Percentiles rank a stretch among this genome's conserved stretches.
Evolutionary conservation across 2,888 invertebrate genomes (phyloP).

Genomic region (Sesamia inferens): DNA sequence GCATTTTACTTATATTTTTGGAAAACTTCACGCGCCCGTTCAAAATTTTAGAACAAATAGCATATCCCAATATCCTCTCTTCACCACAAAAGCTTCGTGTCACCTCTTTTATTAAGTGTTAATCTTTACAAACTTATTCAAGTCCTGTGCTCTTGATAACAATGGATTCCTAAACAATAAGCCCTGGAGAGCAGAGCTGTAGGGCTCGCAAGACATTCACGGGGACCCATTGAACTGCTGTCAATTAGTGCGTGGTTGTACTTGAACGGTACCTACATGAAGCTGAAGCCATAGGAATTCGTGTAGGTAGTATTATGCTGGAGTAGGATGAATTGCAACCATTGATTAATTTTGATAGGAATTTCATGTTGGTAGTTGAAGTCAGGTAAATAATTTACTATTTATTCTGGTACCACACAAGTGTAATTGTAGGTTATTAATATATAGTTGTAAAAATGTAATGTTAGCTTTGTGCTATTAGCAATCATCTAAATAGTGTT

Average conservation of each 20-base stretch:
- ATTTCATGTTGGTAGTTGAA: background rate
- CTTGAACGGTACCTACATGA: slow-evolving; percentile 15
- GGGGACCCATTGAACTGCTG: slow-evolving; percentile 43
- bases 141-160: slow-evolving; percentile 32
- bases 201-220: slow-evolving; percentile 32
- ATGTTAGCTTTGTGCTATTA: no score
- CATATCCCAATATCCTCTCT: background rate
- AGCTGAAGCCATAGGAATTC: background rate
- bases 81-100: slow-evolving; percentile 5
- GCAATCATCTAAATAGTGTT: no score
- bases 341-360: background rate
- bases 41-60: slow-evolving; percentile 4
- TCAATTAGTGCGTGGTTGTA: slow-evolving; percentile 52
- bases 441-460: no score
- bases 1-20: background rate
- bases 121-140: slow-evolving; percentile 47
- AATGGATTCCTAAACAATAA: slow-evolving; percentile 50
- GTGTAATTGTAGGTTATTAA: no score
- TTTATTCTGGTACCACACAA: no score
- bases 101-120: slow-evolving; percentile 34
- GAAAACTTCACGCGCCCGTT: background rate
- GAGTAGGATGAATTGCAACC: background rate
- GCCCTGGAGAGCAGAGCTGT: slow-evolving; percentile 25
- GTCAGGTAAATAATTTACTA: background rate
- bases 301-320: background rate